Conservation (phyloP, 2,888 invertebrate species). For the Drosophila picticornis region DNA sequence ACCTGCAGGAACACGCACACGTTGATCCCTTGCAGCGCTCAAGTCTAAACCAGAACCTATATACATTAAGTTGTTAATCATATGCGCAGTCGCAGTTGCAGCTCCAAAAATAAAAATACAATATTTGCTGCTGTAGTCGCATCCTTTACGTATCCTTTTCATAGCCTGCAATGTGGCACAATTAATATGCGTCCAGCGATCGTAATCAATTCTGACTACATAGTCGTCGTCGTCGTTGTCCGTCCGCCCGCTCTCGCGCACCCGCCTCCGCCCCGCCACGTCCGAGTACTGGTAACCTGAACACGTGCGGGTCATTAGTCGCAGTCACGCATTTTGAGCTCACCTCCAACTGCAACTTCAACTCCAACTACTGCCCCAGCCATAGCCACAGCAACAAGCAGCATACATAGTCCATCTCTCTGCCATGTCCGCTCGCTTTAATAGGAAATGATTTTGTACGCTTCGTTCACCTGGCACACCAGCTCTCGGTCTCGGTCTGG, state of each 20-base stretch:
- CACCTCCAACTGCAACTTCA: constrained; percentile 51
- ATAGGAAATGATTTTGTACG: constrained; percentile 80
- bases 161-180: constrained; percentile 64
- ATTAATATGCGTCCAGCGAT: constrained; percentile 82
- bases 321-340: constrained; percentile 83
- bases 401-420: constrained; percentile 36
- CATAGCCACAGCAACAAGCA: constrained; percentile 29
- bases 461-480: constrained; percentile 69
- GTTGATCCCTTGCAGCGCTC: constrained; percentile 36
- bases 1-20: constrained; percentile 83
- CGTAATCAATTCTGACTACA: constrained; percentile 82
- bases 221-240: constrained; percentile 24
- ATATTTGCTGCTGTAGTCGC: constrained; percentile 28
- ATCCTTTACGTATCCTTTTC: constrained; percentile 77
- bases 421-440: constrained; percentile 72
- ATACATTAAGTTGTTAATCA: constrained; percentile 83
- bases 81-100: constrained; percentile 79
- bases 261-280: neutral
- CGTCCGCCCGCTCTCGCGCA: neutral
- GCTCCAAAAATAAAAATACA: constrained; percentile 5
- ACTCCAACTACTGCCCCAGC: constrained; percentile 23
- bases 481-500: constrained; percentile 8
- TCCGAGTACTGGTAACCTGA: constrained; percentile 58
- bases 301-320: constrained; percentile 83
- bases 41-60: constrained; percentile 38